A percentile compares a stretch with the other conserved stretches of the same genome.
Conservation (phyloP, 2,113 vertebrate genomes). For the Amphiprion ocellaris region DNA sequence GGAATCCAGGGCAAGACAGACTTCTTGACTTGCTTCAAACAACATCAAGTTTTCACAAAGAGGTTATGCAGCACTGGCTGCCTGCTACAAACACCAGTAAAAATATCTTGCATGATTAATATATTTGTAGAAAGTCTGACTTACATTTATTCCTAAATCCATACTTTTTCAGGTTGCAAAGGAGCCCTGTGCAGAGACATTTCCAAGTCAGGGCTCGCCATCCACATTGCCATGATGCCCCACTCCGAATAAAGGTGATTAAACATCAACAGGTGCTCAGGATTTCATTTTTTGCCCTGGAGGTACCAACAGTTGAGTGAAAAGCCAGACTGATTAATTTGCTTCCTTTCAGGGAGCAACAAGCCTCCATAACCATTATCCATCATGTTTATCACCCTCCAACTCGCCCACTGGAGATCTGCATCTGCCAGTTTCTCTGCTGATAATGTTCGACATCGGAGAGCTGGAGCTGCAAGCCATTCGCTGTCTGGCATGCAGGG, state of each 20-base stretch:
- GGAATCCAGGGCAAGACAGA: too few species aligned
- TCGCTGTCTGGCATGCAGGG: slow-evolving; percentile 14
- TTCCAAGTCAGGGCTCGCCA: too few species aligned
- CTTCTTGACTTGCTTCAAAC: too few species aligned
- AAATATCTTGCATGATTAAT: too few species aligned
- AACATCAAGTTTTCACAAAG: too few species aligned
- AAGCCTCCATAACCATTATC: slow-evolving; percentile 10
- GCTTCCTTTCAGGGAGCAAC: slow-evolving; percentile 4
- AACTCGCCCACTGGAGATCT: slow-evolving; percentile 30
- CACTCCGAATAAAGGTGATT: not conserved
- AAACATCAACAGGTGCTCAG: slow-evolving; percentile 11
- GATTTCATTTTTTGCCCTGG: not conserved
- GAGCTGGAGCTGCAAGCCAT: slow-evolving; percentile 18
- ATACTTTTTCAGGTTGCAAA: too few species aligned
- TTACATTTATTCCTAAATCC: too few species aligned
- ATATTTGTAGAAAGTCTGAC: too few species aligned
- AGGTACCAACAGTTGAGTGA: slow-evolving; percentile 2
- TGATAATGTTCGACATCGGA: slow-evolving; percentile 36
- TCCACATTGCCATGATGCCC: too few species aligned
- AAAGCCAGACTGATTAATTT: slow-evolving; percentile 16
- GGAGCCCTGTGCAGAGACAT: too few species aligned
- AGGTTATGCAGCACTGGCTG: too few species aligned
- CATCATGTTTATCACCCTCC: slow-evolving; percentile 43
- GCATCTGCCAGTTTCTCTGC: slow-evolving; percentile 38
- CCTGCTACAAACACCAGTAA: too few species aligned